Conservation (phyloP, 2,888 invertebrate species). For the Drosophila gaucha region DNA sequence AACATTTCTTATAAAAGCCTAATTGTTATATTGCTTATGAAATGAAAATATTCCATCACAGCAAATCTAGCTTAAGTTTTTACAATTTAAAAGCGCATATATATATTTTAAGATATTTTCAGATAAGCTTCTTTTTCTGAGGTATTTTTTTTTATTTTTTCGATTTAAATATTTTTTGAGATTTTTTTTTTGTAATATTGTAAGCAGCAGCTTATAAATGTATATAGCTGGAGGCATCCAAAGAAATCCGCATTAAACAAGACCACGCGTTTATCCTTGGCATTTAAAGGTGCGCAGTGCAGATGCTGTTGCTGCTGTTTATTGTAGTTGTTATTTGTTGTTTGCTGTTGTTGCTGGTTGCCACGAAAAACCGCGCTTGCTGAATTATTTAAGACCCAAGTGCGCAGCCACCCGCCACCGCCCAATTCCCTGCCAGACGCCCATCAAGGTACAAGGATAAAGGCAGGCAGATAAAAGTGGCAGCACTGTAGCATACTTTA, state of each 20-base stretch:
- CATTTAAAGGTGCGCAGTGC: slow-evolving; percentile 63
- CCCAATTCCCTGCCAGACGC: slow-evolving; percentile 1
- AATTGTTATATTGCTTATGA: not conserved
- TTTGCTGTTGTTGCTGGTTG: slow-evolving; percentile 37
- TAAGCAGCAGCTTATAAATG: slow-evolving; percentile 38
- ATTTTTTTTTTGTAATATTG: slow-evolving; percentile 21
- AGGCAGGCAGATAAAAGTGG: slow-evolving; percentile 67
- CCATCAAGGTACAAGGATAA: slow-evolving; percentile 54
- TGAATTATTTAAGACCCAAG: slow-evolving; percentile 77
- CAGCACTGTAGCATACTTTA: slow-evolving; percentile 69
- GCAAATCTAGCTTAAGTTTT: not conserved
- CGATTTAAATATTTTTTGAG: not conserved
- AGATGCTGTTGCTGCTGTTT: slow-evolving; percentile 19
- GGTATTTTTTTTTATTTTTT: not conserved
- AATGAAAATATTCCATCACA: not conserved
- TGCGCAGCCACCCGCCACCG: slow-evolving; percentile 37
- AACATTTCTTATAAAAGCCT: not conserved
- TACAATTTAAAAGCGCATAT: not conserved
- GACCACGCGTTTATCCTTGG: slow-evolving; percentile 66
- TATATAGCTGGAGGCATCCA: slow-evolving; percentile 21
- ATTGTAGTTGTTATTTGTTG: slow-evolving; percentile 21
- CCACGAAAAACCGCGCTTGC: slow-evolving; percentile 66
- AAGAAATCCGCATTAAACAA: slow-evolving; percentile 30
- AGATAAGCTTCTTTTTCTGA: not conserved
- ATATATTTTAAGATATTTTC: too few relatives aligned